These are phyloP conservation scores for Stichodactyla helianthus DNA, from an alignment of 64 coral and sea anemone species.

Conservation along the genomic window DNA sequence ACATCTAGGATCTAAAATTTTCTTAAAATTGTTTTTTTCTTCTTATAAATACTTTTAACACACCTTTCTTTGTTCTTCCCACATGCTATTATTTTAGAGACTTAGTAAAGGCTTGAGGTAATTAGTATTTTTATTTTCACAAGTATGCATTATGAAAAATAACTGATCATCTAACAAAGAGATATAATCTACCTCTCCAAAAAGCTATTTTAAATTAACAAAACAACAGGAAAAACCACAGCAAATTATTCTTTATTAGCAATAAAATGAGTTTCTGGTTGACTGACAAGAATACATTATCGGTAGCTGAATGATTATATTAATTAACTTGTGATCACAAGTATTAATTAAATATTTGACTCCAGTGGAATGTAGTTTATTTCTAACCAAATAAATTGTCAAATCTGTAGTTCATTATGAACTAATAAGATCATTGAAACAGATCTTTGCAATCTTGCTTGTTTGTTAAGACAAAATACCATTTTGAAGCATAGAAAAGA, in stretches of 20 bases:
- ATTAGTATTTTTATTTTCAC: neutral
- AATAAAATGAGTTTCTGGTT: neutral
- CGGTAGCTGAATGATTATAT: neutral
- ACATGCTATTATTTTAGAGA: neutral
- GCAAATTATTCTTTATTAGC: neutral
- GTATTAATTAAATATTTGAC: conserved; percentile 7
- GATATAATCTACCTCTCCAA: neutral
- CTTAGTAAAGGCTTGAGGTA: neutral
- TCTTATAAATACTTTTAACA: neutral
- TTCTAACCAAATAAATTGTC: neutral
- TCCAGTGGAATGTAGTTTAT: neutral
- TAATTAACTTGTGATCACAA: conserved; percentile 5
- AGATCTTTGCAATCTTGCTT: neutral
- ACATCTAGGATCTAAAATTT: no score
- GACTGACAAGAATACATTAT: neutral
- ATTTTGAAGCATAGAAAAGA: neutral
- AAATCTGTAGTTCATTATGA: neutral
- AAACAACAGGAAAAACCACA: neutral
- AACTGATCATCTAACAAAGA: neutral
- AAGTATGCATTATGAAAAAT: neutral
- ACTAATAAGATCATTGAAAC: neutral
- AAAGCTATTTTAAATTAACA: neutral
- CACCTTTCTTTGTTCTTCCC: neutral
- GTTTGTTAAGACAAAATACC: neutral
- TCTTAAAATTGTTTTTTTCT: neutral